Conservation (phyloP, 2,888 invertebrate species). For the Biston stratarius region DNA sequence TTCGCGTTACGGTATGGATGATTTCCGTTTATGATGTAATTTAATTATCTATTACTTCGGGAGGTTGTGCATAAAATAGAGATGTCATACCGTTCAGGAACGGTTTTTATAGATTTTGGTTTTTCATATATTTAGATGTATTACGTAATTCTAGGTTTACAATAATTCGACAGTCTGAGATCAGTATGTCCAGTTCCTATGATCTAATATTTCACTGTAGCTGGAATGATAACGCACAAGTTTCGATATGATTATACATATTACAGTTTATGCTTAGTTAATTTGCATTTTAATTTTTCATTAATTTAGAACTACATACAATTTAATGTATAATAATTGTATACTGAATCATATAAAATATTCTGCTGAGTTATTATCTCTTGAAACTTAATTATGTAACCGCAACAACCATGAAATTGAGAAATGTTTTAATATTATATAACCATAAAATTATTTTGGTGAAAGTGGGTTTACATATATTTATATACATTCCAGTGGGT, state of each 20-base stretch:
- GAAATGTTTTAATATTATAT: neutral
- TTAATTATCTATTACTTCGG: slow-evolving; percentile 68
- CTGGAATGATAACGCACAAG: slow-evolving; percentile 63
- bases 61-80: slow-evolving; percentile 73
- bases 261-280: slow-evolving; percentile 17
- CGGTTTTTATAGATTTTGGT: slow-evolving; percentile 41
- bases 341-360: slow-evolving; percentile 2
- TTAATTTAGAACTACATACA: slow-evolving; percentile 8
- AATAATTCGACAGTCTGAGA: slow-evolving; percentile 41
- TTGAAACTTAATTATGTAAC: neutral
- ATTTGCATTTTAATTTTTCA: slow-evolving; percentile 27
- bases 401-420: neutral
- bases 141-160: slow-evolving; percentile 35
- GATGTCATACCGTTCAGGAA: slow-evolving; percentile 49
- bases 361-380: slow-evolving; percentile 1
- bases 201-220: slow-evolving; percentile 52
- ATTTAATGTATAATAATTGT: slow-evolving; percentile 5
- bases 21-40: slow-evolving; percentile 65
- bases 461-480: slow-evolving; percentile 22
- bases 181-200: slow-evolving; percentile 64
- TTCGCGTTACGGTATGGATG: slow-evolving; percentile 66
- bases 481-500: slow-evolving; percentile 45
- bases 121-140: slow-evolving; percentile 43
- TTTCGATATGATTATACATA: slow-evolving; percentile 18
- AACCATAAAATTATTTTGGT: slow-evolving; percentile 19